phyloP scores from a whole-genome alignment of 2,797 vertebrate genomes.

The Argya squamiceps region DNA sequence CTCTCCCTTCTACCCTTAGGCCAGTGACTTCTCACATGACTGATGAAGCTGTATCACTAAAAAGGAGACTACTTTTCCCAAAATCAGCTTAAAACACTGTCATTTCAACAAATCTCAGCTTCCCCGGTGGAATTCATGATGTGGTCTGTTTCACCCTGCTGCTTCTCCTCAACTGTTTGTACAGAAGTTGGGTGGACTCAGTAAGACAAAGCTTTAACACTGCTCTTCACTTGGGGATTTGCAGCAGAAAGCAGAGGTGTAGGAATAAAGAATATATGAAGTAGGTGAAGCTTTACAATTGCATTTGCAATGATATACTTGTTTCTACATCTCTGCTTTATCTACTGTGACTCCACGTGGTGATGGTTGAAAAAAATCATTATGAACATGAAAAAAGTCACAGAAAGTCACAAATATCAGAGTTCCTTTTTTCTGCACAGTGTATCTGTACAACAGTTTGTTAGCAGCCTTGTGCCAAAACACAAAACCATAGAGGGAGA shows the following conservation, averaged over 20 bases:
- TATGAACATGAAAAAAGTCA: background rate
- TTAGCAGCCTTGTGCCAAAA: background rate
- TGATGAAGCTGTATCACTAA: background rate
- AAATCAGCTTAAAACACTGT: background rate
- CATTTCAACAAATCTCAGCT: background rate
- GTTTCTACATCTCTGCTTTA: background rate
- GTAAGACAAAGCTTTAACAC: background rate
- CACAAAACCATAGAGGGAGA: background rate
- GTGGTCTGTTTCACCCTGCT: background rate
- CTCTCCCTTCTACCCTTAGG: background rate
- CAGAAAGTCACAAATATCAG: background rate
- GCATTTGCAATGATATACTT: background rate
- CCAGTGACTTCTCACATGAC: background rate
- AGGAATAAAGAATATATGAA: background rate
- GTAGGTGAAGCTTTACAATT: background rate
- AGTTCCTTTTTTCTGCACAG: background rate
- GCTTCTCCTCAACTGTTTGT: background rate
- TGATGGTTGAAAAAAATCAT: background rate
- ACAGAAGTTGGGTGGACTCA: background rate
- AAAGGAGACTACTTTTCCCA: background rate
- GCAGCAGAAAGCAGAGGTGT: background rate
- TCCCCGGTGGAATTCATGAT: background rate
- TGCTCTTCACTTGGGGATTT: background rate
- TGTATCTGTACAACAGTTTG: background rate
- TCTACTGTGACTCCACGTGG: fast-evolving